A percentile compares a stretch with the other conserved stretches of the same genome.
These are phyloP conservation scores for Zonotrichia leucophrys DNA, from an alignment of 2,113 vertebrate species.

Conservation along the genomic window DNA sequence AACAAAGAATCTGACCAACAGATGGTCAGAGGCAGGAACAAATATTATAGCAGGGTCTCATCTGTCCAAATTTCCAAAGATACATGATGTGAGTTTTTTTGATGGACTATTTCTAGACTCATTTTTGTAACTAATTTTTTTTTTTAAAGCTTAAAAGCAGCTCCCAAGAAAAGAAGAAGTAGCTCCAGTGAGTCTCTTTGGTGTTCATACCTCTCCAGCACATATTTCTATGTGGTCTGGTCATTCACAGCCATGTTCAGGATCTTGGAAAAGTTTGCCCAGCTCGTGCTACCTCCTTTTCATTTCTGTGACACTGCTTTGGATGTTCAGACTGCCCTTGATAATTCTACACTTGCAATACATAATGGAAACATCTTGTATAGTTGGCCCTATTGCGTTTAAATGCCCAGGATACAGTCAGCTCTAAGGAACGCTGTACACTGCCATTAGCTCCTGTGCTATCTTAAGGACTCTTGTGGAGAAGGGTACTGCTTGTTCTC, in stretches of 20 bases:
- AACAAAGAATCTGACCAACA: not conserved
- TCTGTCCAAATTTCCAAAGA: not conserved
- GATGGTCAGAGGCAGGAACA: not conserved
- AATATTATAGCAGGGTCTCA: not conserved
- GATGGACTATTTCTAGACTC: not conserved
- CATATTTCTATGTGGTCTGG: not conserved
- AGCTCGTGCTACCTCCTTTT: not conserved
- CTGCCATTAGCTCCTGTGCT: not conserved
- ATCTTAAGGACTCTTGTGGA: slow-evolving; percentile 9
- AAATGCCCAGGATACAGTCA: not conserved
- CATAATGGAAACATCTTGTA: not conserved
- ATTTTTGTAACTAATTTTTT: not conserved
- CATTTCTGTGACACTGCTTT: not conserved
- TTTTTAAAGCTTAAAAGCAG: not conserved
- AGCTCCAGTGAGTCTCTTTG: not conserved
- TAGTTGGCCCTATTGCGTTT: not conserved
- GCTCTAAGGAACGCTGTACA: not conserved
- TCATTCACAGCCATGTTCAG: not conserved
- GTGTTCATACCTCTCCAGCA: not conserved
- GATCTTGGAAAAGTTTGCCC: not conserved
- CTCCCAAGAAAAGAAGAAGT: not conserved
- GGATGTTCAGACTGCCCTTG: not conserved
- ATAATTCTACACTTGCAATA: not conserved
- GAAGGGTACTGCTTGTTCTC: not conserved
- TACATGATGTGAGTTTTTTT: not conserved